Percentiles rank a stretch among this genome's conserved stretches.
These are phyloP conservation scores for Ammospiza nelsoni DNA, from an alignment of 2,113 vertebrate genomes.

Conservation along the genomic window DNA sequence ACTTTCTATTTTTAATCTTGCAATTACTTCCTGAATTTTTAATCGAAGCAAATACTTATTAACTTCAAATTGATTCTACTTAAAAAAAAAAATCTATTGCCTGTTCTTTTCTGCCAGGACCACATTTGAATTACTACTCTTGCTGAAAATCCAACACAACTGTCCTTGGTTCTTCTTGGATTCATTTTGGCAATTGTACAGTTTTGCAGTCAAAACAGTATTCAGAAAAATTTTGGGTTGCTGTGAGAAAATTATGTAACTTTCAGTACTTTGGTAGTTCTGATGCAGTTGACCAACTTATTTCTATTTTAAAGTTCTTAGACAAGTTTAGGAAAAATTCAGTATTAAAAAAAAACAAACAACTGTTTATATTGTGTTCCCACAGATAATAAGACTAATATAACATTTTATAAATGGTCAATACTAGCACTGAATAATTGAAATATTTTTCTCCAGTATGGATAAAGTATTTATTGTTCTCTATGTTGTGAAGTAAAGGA, in stretches of 20 bases:
- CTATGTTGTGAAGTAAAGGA: neutral
- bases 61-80: neutral
- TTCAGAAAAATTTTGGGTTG: neutral
- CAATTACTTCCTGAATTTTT: neutral
- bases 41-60: neutral
- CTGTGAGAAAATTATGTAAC: neutral
- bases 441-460: neutral
- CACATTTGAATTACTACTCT: neutral
- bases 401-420: neutral
- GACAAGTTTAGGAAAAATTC: neutral
- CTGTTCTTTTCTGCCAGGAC: neutral
- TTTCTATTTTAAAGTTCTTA: neutral
- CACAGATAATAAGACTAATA: neutral
- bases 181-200: neutral
- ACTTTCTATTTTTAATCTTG: constrained; percentile 7
- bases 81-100: neutral
- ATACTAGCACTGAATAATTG: neutral
- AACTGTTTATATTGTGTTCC: neutral
- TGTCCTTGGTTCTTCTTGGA: neutral
- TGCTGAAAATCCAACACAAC: neutral
- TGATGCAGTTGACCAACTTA: neutral
- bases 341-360: neutral
- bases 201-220: neutral
- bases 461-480: neutral
- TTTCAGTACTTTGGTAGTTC: neutral